Evolutionary conservation across 1,140 invertebrate species (phyloP).

Genomic region (Lineus longissimus): DNA sequence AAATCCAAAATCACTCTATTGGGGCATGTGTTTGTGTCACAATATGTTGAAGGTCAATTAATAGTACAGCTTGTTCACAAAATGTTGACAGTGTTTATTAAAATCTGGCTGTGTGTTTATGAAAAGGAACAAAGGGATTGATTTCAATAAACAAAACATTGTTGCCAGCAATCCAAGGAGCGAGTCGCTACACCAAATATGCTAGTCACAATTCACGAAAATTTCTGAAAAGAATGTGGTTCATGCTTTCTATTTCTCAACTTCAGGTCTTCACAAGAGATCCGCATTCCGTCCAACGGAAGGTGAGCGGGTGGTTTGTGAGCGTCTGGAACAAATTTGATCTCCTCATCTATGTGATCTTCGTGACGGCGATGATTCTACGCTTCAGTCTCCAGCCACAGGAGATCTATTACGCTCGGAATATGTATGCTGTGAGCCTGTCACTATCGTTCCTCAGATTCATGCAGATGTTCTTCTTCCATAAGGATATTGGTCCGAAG

Average conservation of each 20-base stretch:
- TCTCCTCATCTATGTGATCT: slow-evolving; percentile 36
- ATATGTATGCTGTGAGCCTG: slow-evolving; percentile 36
- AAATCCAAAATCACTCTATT: too few species aligned
- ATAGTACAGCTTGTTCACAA: too few species aligned
- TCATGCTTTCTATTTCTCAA: neutral
- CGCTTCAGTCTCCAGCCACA: slow-evolving; percentile 25
- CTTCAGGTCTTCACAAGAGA: slow-evolving; percentile 34
- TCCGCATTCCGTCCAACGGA: slow-evolving; percentile 31
- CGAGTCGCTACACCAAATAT: too few species aligned
- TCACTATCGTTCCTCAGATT: slow-evolving; percentile 39
- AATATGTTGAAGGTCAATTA: too few species aligned
- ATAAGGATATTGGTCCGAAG: slow-evolving; percentile 50
- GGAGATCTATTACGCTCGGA: slow-evolving; percentile 29
- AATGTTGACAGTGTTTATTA: too few species aligned
- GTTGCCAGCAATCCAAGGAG: too few species aligned
- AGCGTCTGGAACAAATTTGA: slow-evolving; percentile 49
- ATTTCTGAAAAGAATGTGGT: too few species aligned
- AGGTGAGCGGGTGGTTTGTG: slow-evolving; percentile 37
- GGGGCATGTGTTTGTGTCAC: too few species aligned
- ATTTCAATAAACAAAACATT: too few species aligned
- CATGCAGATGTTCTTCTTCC: slow-evolving; percentile 46
- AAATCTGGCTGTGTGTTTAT: too few species aligned
- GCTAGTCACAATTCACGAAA: too few species aligned
- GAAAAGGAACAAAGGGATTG: too few species aligned
- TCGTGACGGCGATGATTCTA: slow-evolving; percentile 39